Percentiles rank a stretch among this genome's conserved stretches.
These are phyloP conservation scores for Halyomorpha halys DNA, from an alignment of 1,140 invertebrate genomes.

Conservation along the genomic window DNA sequence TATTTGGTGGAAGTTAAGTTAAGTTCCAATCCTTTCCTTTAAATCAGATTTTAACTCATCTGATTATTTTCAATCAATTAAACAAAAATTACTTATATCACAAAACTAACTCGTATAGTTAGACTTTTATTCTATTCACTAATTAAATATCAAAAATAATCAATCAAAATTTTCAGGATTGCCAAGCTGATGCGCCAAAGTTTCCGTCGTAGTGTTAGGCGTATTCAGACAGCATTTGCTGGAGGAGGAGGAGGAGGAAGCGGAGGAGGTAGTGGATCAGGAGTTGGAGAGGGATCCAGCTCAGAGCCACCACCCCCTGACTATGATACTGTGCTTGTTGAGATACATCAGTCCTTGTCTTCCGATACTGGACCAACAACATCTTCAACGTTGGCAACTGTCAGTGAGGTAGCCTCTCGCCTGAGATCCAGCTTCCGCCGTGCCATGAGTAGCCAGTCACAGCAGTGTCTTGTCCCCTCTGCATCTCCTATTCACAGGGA, in stretches of 20 bases:
- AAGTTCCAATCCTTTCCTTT: no score
- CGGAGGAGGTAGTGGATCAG: conserved; percentile 21
- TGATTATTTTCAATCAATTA: no score
- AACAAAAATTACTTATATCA: no score
- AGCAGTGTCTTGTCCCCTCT: conserved; percentile 47
- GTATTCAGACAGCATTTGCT: conserved; percentile 45
- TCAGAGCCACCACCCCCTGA: conserved; percentile 46
- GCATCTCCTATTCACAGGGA: conserved; percentile 47
- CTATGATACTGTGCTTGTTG: conserved; percentile 51
- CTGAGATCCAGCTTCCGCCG: conserved; percentile 47
- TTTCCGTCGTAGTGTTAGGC: conserved; percentile 64
- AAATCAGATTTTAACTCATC: no score
- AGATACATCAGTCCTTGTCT: conserved; percentile 41
- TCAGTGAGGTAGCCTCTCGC: conserved; percentile 46
- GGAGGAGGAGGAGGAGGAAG: conserved; percentile 34
- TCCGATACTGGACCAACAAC: conserved; percentile 28
- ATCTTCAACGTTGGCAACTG: conserved; percentile 40
- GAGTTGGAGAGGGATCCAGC: conserved; percentile 40
- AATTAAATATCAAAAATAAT: no score
- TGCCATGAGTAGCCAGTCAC: conserved; percentile 26
- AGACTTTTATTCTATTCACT: no score
- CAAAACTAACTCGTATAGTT: no score
- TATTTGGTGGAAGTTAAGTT: no score
- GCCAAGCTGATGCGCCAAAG: conserved; percentile 69
- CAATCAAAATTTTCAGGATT: conserved; percentile 40